Conservation (phyloP, 2,888 invertebrate species). For the Temnothorax ravouxi region DNA sequence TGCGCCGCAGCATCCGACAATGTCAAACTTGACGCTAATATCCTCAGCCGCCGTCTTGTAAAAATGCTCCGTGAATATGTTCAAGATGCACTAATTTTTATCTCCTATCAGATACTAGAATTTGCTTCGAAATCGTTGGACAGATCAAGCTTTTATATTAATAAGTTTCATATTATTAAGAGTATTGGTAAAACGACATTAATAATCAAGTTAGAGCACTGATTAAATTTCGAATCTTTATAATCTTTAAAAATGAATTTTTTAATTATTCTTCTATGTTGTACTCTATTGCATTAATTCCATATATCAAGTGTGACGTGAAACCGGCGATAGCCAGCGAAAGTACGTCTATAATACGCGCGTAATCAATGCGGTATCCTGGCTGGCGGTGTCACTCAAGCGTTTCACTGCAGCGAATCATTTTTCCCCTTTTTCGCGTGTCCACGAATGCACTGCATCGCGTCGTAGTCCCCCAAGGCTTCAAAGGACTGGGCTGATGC, state of each 20-base stretch:
- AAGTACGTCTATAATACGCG: conserved; percentile 60
- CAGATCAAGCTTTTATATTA: neutral
- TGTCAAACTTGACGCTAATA: conserved; percentile 34
- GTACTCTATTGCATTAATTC: neutral
- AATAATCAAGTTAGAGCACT: neutral
- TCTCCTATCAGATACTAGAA: neutral
- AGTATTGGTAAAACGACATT: neutral
- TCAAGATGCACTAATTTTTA: neutral
- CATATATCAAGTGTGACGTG: neutral
- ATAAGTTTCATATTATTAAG: neutral
- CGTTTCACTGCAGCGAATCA: conserved; percentile 58
- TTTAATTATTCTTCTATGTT: neutral
- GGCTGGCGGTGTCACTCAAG: conserved; percentile 42
- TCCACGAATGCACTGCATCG: conserved; percentile 58
- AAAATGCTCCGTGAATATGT: conserved; percentile 3
- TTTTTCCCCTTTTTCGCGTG: conserved; percentile 62
- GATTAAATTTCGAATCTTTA: neutral
- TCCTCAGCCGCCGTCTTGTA: neutral
- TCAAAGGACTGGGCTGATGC: conserved; percentile 71
- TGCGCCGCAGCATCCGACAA: conserved; percentile 18
- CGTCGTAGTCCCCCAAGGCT: conserved; percentile 68
- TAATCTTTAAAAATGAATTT: neutral
- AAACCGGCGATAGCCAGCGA: conserved; percentile 48
- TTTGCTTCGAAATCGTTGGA: neutral
- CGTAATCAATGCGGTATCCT: conserved; percentile 57